Percentiles rank a stretch among this genome's conserved stretches.
These are phyloP conservation scores for Poecilia wingei DNA, from an alignment of 2,797 vertebrate genomes.

Conservation along the genomic window DNA sequence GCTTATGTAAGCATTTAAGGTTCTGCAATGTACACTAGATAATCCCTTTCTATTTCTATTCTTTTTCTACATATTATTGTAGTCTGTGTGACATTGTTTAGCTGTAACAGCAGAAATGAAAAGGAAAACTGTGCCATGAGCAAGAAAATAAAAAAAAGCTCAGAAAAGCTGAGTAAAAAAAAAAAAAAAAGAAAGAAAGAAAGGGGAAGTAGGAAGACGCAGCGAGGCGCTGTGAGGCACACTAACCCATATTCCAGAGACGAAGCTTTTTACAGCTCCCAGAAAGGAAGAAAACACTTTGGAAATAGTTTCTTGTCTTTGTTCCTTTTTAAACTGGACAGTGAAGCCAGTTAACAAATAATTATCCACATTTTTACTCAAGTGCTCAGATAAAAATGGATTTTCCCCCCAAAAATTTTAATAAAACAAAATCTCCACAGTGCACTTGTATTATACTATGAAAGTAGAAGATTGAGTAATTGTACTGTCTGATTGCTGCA, in stretches of 20 bases:
- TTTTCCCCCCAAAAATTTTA: conserved; percentile 45
- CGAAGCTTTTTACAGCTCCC: conserved; percentile 48
- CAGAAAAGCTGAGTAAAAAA: conserved; percentile 42
- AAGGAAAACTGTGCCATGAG: conserved; percentile 14
- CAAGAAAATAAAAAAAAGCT: conserved; percentile 61
- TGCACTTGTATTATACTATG: background rate
- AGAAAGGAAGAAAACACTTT: conserved; percentile 51
- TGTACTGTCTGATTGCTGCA: conserved; percentile 28
- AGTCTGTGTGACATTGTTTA: conserved; percentile 33
- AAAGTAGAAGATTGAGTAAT: conserved; percentile 34
- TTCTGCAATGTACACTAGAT: conserved; percentile 23
- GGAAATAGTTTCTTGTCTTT: conserved; percentile 57
- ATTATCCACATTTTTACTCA: conserved; percentile 71
- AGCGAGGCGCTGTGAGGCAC: conserved; percentile 67
- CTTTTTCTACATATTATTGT: conserved; percentile 18
- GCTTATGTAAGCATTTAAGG: conserved; percentile 41
- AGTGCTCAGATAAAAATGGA: conserved; percentile 75
- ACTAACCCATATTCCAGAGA: conserved; percentile 82
- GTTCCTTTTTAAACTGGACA: conserved; percentile 33
- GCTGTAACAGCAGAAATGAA: conserved; percentile 54
- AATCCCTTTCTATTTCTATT: conserved; percentile 24
- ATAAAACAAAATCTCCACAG: conserved; percentile 38
- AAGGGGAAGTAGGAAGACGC: conserved; percentile 40
- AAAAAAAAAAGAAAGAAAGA: background rate
- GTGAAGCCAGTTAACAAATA: conserved; percentile 59